Base-by-base conservation (phyloP, 2,113 vertebrate genomes). In the Gnathonemus longibarbis region DNA sequence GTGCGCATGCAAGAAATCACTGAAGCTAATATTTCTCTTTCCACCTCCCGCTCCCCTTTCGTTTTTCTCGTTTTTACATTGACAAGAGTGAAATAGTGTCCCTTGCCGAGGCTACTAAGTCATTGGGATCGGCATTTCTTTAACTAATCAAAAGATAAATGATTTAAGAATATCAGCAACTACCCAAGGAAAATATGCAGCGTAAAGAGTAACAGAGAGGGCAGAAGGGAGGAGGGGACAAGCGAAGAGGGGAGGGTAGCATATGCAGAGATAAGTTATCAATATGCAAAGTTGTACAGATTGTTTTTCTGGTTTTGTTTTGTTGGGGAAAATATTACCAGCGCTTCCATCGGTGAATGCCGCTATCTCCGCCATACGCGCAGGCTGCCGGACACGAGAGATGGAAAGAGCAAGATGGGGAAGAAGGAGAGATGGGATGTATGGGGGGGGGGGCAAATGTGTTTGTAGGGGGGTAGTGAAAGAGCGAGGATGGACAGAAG, bases 301-400 rank as follows among this genome's bases (percentile, higher is more conserved):
- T 83, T 88, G 48, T 88, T 70, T 84, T 92, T 87, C 91, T 91
- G 91, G 93, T 56, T 90, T 91, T 92, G 92, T 93, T 84, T 85
- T 89, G 80, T 89, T 42, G 89, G 89, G 89, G 93, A 48, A 93
- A 94, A 95, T 95, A 95, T 97, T 97, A 97, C 97, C 97, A 94
- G 97, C 95, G 95, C 96, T 96, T 97, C 97, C 96, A 96, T 97
- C 97, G 96, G 95, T 95, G 97, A 96, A 96, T 95, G 96, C 96
- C 95, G 96, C 96, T 94, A 96, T 97, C 96, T 97, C 96, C 95
- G 96, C 95, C 96, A 96, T 95, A 95, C 96, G 95, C 95, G 96
- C 94, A 92, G 93, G 93, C 95, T 95, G 95, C 95, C 96, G 95
- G 94, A 94, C 94, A 93, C 93, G 93, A 94, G 80, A 87, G 42